A percentile compares a stretch with the other conserved stretches of the same genome.
These are phyloP conservation scores for Tychaedon coryphoeus DNA, from an alignment of 2,113 vertebrate species.

Conservation along the genomic window DNA sequence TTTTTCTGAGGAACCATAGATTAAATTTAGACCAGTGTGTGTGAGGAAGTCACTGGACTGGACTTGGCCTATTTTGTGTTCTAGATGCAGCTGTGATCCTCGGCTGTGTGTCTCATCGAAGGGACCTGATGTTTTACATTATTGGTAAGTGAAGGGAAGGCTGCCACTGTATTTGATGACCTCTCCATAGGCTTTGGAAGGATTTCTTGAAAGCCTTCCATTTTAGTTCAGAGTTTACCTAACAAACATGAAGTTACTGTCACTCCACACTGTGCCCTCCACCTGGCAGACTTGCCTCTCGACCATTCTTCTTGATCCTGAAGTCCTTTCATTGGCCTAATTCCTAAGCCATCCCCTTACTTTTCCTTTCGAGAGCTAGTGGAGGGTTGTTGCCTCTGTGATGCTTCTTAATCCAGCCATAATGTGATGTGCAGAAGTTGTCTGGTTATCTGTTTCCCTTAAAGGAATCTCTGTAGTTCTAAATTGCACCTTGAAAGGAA, in stretches of 20 bases:
- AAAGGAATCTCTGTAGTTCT: background rate
- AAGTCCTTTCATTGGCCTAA: background rate
- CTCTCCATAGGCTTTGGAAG: background rate
- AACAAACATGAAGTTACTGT: slow-evolving; percentile 40
- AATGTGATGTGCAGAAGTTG: background rate
- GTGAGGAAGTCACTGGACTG: slow-evolving; percentile 70
- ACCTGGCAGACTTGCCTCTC: background rate
- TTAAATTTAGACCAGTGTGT: background rate
- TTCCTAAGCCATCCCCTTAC: background rate
- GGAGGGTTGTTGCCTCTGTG: background rate
- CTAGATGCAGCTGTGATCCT: slow-evolving; percentile 80
- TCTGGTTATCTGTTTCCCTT: background rate
- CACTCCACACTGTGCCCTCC: background rate
- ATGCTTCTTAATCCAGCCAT: background rate
- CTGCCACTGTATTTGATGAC: background rate
- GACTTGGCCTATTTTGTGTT: slow-evolving; percentile 85
- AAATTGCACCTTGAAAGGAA: background rate
- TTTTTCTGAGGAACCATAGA: background rate
- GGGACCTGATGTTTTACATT: slow-evolving; percentile 99
- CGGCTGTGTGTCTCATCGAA: slow-evolving; percentile 87
- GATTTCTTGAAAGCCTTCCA: background rate
- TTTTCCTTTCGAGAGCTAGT: background rate
- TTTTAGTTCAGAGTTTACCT: background rate
- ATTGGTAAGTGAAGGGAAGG: slow-evolving; percentile 87
- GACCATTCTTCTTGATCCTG: background rate